Conservation (phyloP, 2,888 invertebrate species). For the Synergus gifuensis region DNA sequence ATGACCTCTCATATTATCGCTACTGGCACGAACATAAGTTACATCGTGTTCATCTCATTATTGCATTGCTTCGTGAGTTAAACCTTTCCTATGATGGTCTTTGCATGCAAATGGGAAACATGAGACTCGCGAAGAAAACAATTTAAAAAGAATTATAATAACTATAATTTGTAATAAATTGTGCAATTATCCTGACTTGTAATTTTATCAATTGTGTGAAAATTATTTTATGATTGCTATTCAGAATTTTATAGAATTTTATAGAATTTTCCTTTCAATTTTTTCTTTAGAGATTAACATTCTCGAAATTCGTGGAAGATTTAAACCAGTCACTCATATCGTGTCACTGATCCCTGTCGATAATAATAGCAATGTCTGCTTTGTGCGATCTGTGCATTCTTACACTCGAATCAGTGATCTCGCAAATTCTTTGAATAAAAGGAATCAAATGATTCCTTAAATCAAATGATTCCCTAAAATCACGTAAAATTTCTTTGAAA, state of each 20-base stretch:
- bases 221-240: background rate
- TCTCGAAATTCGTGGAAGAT: background rate
- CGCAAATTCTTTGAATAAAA: no score
- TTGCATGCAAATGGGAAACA: background rate
- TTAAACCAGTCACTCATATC: background rate
- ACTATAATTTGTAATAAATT: background rate
- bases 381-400: constrained; percentile 30
- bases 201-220: background rate
- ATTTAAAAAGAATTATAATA: background rate
- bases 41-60: constrained; percentile 1
- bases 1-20: constrained; percentile 56
- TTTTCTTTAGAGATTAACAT: background rate
- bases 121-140: background rate
- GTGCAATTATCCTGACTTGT: background rate
- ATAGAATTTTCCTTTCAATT: no score
- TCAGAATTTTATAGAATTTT: background rate
- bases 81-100: background rate
- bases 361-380: constrained; percentile 30
- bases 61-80: background rate
- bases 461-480: no score
- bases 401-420: constrained; percentile 18
- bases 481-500: no score
- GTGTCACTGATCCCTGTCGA: constrained; percentile 1
- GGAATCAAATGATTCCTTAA: no score
- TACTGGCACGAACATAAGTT: constrained; percentile 25